phyloP scores from a whole-genome alignment of 2,113 vertebrate species.

The Anthoscopus minutus region DNA sequence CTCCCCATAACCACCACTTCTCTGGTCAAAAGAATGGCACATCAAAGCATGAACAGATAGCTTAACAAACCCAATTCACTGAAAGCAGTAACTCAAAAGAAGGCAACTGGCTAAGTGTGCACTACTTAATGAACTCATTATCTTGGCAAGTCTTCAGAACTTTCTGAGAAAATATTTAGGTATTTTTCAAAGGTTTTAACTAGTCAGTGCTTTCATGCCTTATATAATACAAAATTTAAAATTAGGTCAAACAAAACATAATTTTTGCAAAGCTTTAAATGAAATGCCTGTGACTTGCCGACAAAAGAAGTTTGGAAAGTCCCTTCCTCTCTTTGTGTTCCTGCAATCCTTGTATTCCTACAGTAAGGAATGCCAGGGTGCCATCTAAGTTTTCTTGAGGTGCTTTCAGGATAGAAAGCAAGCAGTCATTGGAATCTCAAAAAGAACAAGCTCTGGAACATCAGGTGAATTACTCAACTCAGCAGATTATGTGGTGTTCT shows the following conservation, averaged over 20 bases:
- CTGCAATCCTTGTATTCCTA: not conserved
- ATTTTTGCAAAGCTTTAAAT: not conserved
- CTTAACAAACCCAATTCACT: constrained; percentile 23
- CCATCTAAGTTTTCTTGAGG: not conserved
- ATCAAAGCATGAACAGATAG: constrained; percentile 47
- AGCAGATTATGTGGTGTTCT: not conserved
- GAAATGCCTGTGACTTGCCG: not conserved
- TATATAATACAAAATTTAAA: not conserved
- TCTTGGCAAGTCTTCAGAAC: not conserved
- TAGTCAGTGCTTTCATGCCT: not conserved
- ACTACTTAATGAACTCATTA: not conserved
- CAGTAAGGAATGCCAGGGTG: not conserved
- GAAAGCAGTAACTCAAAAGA: not conserved
- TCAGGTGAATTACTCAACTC: not conserved
- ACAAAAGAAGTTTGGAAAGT: not conserved
- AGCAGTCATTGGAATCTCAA: not conserved
- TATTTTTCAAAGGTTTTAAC: not conserved
- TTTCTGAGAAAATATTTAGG: not conserved
- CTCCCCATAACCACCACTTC: not conserved
- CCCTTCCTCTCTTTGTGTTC: not conserved
- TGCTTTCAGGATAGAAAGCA: not conserved
- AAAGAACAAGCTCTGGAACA: not conserved
- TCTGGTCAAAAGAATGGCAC: constrained; percentile 23
- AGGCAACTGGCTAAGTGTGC: not conserved
- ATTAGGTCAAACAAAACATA: not conserved